Conservation (phyloP, 2,888 invertebrate genomes). For the Sarcophaga rosellei region DNA sequence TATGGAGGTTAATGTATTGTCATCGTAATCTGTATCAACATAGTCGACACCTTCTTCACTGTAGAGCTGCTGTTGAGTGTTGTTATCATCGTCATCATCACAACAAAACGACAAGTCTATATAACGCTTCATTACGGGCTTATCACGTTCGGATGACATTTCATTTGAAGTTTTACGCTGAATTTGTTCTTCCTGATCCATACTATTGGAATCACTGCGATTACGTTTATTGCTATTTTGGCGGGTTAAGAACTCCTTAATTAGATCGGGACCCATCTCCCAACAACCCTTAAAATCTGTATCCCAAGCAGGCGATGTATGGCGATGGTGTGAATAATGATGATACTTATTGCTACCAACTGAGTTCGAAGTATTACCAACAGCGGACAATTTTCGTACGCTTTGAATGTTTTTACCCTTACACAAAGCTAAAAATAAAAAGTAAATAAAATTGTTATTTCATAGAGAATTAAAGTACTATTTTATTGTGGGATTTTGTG, state of each 20-base stretch:
- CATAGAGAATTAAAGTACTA: too few relatives aligned
- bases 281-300: slow-evolving; percentile 79
- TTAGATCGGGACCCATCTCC: slow-evolving; percentile 79
- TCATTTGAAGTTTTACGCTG: slow-evolving; percentile 56
- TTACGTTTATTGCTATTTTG: slow-evolving; percentile 76
- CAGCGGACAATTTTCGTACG: slow-evolving; percentile 71
- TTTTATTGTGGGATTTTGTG: too few relatives aligned
- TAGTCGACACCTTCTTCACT: slow-evolving; percentile 52
- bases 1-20: slow-evolving; percentile 70
- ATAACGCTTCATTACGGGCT: slow-evolving; percentile 35
- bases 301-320: slow-evolving; percentile 76
- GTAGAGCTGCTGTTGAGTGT: neutral
- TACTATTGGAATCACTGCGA: slow-evolving; percentile 75
- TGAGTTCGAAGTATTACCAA: slow-evolving; percentile 32
- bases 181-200: slow-evolving; percentile 60
- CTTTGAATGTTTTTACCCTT: slow-evolving; percentile 73
- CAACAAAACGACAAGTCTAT: slow-evolving; percentile 72
- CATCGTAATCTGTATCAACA: slow-evolving; percentile 65
- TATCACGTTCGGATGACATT: slow-evolving; percentile 59
- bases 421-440: slow-evolving; percentile 71
- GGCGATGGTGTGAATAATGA: slow-evolving; percentile 67
- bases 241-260: slow-evolving; percentile 76
- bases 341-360: slow-evolving; percentile 55
- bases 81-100: slow-evolving; percentile 61
- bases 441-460: neutral